Conservation (phyloP, 2,888 invertebrate species). For the Tetropium fuscum region DNA sequence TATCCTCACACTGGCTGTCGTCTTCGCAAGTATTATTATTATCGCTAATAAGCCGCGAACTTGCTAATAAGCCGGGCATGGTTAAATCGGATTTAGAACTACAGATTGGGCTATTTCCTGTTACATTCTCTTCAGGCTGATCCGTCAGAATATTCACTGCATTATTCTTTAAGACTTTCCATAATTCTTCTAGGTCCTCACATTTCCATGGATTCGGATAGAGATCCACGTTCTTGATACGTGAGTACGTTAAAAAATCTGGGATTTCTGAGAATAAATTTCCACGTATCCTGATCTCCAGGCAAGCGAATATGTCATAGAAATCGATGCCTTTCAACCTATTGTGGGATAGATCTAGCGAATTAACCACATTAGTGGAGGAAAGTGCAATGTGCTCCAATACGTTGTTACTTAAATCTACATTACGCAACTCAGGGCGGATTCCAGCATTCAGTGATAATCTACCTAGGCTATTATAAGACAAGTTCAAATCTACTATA, state of each 20-base stretch:
- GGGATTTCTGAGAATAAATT: conserved; percentile 31
- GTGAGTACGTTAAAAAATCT: conserved; percentile 29
- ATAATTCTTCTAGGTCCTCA: conserved; percentile 28
- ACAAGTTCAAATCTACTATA: conserved; percentile 24
- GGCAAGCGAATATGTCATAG: conserved; percentile 26
- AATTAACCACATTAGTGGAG: conserved; percentile 24
- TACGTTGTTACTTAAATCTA: conserved; percentile 33
- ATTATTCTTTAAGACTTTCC: conserved; percentile 28
- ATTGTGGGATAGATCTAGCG: conserved; percentile 31
- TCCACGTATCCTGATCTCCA: conserved; percentile 30
- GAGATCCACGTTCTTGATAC: conserved; percentile 23
- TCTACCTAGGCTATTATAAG: conserved; percentile 30
- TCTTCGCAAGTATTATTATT: conserved; percentile 9
- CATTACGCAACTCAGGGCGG: conserved; percentile 21
- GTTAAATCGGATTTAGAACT: not conserved
- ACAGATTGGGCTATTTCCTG: not conserved
- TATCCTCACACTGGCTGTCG: conserved; percentile 24
- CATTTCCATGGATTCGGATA: conserved; percentile 40
- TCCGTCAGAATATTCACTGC: conserved; percentile 8
- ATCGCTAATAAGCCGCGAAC: not conserved
- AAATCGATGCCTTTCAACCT: conserved; percentile 30
- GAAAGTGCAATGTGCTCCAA: conserved; percentile 29
- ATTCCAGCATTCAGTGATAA: conserved; percentile 26
- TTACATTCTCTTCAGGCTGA: not conserved
- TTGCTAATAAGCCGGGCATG: not conserved